Conservation (phyloP, 2,113 vertebrate genomes). For the Colistium nudipinnis region DNA sequence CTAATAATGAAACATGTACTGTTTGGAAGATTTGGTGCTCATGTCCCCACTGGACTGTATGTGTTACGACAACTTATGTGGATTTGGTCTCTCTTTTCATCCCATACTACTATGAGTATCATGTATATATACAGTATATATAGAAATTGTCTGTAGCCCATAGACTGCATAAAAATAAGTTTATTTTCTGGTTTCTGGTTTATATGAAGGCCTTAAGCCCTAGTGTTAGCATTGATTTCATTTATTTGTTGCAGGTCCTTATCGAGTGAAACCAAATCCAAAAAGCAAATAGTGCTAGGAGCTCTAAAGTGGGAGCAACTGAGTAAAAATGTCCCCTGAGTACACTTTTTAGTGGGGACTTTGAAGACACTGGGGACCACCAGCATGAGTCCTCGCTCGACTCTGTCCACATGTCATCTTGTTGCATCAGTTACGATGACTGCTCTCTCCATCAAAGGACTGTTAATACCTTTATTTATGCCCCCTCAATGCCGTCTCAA, state of each 20-base stretch:
- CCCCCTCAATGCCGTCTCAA: slow-evolving; percentile 15
- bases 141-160: too few relatives aligned
- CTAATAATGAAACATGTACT: too few relatives aligned
- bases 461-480: slow-evolving; percentile 45
- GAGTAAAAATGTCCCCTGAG: not conserved
- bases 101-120: too few relatives aligned
- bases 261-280: not conserved
- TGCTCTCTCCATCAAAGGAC: slow-evolving; percentile 9
- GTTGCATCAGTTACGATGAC: slow-evolving; percentile 30
- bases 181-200: too few relatives aligned
- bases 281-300: not conserved
- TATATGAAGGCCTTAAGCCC: too few relatives aligned
- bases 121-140: too few relatives aligned
- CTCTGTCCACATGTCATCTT: slow-evolving; percentile 16
- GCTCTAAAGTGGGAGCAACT: not conserved
- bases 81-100: too few relatives aligned
- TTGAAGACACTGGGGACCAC: slow-evolving; percentile 7
- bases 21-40: too few relatives aligned
- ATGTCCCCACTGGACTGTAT: too few relatives aligned
- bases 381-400: not conserved
- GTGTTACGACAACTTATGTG: too few relatives aligned
- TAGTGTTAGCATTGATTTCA: too few relatives aligned
- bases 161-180: too few relatives aligned
- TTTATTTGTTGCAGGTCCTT: not conserved
- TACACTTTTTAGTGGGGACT: not conserved